Percentiles rank a stretch among this genome's conserved stretches.
These are phyloP conservation scores for Aspidiotus destructor DNA, from an alignment of 2,888 invertebrate species.

Conservation along the genomic window DNA sequence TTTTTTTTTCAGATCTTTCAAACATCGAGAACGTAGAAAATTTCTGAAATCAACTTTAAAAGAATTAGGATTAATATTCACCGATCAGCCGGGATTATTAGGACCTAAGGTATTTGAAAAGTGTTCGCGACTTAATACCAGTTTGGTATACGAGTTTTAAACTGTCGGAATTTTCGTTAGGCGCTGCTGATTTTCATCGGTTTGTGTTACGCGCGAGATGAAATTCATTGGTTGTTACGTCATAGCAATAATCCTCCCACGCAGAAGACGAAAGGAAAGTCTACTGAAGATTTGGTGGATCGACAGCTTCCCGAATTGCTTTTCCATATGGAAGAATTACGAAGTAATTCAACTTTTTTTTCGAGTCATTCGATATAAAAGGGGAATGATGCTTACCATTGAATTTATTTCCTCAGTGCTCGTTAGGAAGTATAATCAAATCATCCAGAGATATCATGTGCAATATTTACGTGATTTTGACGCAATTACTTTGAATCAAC, in stretches of 20 bases:
- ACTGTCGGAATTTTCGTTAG: slow-evolving; percentile 39
- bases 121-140: too few species aligned
- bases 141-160: not conserved
- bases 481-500: slow-evolving; percentile 76
- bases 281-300: slow-evolving; percentile 88
- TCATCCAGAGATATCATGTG: slow-evolving; percentile 94
- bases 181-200: slow-evolving; percentile 94
- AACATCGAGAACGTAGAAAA: slow-evolving; percentile 91
- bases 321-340: slow-evolving; percentile 95
- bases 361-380: not conserved
- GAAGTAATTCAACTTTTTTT: slow-evolving; percentile 48
- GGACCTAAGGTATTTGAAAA: slow-evolving; percentile 66
- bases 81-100: slow-evolving; percentile 93
- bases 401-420: slow-evolving; percentile 46
- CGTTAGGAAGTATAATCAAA: slow-evolving; percentile 90
- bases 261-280: slow-evolving; percentile 69
- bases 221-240: slow-evolving; percentile 90
- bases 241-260: slow-evolving; percentile 94
- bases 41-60: slow-evolving; percentile 90
- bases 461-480: slow-evolving; percentile 95
- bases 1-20: slow-evolving; percentile 51
- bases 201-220: slow-evolving; percentile 88
- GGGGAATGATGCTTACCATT: not conserved
- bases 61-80: slow-evolving; percentile 86
- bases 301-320: slow-evolving; percentile 91